phyloP scores from a whole-genome alignment of 1,140 invertebrate species.

The Pantala flavescens region DNA sequence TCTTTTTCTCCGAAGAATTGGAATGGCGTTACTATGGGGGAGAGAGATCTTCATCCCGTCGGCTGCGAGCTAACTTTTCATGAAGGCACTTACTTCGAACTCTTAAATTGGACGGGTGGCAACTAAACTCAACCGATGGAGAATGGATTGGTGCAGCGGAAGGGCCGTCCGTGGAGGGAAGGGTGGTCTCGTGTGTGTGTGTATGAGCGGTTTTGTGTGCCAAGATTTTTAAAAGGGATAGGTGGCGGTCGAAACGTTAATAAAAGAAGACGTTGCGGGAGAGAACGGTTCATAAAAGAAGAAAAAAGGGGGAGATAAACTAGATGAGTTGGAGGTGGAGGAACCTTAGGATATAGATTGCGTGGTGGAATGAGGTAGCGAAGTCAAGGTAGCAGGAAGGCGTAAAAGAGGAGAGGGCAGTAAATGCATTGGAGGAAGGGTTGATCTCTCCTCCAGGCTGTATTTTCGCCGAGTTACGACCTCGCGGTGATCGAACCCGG shows the following conservation, averaged over 20 bases:
- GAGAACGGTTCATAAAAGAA: conserved; percentile 1
- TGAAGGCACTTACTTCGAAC: conserved; percentile 5
- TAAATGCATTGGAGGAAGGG: background rate
- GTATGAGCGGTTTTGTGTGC: background rate
- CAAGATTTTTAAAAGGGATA: conserved; percentile 1
- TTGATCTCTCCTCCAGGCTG: background rate
- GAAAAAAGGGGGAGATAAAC: background rate
- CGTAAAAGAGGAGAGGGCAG: background rate
- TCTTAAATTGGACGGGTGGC: conserved; percentile 4
- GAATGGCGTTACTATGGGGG: background rate
- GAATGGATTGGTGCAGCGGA: background rate
- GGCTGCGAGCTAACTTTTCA: conserved; percentile 4
- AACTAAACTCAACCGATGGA: conserved; percentile 4
- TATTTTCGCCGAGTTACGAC: background rate
- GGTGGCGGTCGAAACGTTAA: background rate
- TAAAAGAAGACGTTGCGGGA: background rate
- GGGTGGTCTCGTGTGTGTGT: background rate
- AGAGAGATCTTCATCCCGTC: background rate
- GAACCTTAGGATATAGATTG: too few species aligned
- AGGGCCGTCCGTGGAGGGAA: background rate
- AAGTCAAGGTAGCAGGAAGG: background rate
- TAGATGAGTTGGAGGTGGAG: background rate
- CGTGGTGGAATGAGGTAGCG: too few species aligned
- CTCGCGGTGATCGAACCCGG: background rate
- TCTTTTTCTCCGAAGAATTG: too few species aligned